These are phyloP conservation scores for Battus philenor DNA, from an alignment of 1,140 invertebrate genomes.

Conservation along the genomic window DNA sequence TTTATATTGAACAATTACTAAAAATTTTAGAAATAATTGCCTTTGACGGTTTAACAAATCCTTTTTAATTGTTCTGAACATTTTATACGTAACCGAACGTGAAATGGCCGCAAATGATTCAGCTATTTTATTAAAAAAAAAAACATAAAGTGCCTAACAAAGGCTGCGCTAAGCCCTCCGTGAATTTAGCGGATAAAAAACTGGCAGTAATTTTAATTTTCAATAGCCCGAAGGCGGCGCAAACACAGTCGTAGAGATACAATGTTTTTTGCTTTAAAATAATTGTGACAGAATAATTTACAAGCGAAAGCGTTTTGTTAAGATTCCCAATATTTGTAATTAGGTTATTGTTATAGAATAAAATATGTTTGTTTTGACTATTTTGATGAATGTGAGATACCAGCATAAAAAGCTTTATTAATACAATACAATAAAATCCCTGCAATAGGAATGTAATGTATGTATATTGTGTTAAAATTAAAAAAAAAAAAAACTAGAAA, in stretches of 20 bases:
- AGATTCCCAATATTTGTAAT: too few relatives aligned
- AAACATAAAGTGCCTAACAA: conserved; percentile 26
- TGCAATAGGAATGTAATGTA: too few relatives aligned
- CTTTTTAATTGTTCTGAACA: neutral
- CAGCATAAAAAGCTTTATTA: too few relatives aligned
- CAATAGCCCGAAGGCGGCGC: conserved; percentile 58
- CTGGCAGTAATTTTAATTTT: conserved; percentile 65
- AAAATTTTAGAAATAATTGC: too few relatives aligned
- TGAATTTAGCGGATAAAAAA: conserved; percentile 49
- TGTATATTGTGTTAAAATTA: too few relatives aligned
- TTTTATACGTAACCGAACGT: conserved; percentile 4
- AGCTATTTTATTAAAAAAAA: conserved; percentile 17
- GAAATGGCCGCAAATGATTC: conserved; percentile 11
- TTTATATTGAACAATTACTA: too few relatives aligned
- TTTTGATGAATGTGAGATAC: too few relatives aligned
- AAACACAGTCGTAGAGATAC: conserved; percentile 51
- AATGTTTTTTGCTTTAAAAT: conserved; percentile 50
- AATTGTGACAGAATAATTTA: conserved; percentile 20
- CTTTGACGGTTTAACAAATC: conserved; percentile 9
- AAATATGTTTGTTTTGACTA: too few relatives aligned
- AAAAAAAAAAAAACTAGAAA: too few relatives aligned
- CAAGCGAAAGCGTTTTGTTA: conserved; percentile 18
- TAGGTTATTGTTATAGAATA: too few relatives aligned
- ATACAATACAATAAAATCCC: too few relatives aligned
- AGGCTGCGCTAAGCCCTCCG: conserved; percentile 32